Evolutionary conservation across 2,888 invertebrate genomes (phyloP).

Genomic region (Oligia strigilis): DNA sequence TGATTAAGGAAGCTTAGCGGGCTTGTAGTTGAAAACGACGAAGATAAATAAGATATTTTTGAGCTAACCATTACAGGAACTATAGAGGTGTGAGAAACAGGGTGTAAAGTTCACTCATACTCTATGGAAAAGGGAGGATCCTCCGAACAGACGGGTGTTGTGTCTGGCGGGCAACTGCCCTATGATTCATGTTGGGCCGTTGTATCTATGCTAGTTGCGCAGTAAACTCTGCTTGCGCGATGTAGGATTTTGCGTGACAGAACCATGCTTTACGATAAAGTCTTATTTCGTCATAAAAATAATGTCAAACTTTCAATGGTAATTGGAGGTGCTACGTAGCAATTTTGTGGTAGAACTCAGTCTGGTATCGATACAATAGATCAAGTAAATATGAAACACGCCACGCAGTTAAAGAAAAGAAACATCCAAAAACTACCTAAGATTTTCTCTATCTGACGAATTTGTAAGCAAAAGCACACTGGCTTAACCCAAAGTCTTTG

Average conservation of each 20-base stretch:
- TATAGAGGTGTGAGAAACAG: too few species aligned
- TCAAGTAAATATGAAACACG: neutral
- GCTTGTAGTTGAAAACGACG: neutral
- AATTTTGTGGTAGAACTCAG: neutral
- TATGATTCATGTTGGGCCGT: too few species aligned
- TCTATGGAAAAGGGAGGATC: too few species aligned
- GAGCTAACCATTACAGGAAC: neutral
- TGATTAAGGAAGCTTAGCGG: neutral
- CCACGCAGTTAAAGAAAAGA: neutral
- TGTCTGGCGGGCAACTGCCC: too few species aligned
- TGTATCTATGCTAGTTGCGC: too few species aligned
- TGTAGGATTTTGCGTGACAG: too few species aligned
- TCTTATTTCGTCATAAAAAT: neutral
- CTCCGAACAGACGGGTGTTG: too few species aligned
- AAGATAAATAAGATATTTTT: neutral
- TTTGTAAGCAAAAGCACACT: conserved; percentile 13
- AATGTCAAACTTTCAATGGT: neutral
- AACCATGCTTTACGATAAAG: neutral
- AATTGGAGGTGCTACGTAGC: neutral
- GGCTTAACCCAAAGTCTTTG: conserved; percentile 17
- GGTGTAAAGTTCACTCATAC: too few species aligned
- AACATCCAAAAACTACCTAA: neutral
- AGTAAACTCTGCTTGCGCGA: too few species aligned
- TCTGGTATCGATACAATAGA: neutral
- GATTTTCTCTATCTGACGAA: conserved; percentile 11